These are phyloP conservation scores for Drosophila borborema DNA, from an alignment of 2,888 invertebrate genomes.

Conservation along the genomic window DNA sequence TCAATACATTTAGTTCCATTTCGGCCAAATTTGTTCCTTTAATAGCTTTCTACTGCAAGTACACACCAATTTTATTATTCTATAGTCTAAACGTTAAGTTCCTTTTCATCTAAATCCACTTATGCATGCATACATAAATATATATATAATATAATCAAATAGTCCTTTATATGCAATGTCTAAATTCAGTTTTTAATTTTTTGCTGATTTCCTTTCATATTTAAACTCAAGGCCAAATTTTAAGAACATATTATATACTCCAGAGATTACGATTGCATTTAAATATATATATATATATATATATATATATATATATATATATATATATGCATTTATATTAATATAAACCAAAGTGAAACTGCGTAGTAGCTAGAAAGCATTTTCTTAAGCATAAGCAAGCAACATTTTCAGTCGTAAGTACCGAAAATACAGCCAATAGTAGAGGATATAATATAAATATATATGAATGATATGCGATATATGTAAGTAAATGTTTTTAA, in stretches of 20 bases:
- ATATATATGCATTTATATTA: constrained; percentile 64
- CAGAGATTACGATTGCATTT: constrained; percentile 60
- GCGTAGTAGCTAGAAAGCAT: constrained; percentile 55
- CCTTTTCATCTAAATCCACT: constrained; percentile 34
- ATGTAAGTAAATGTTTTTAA: constrained; percentile 72
- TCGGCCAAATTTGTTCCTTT: constrained; percentile 75
- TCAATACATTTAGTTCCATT: constrained; percentile 73
- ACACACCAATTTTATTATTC: constrained; percentile 37
- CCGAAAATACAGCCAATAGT: constrained; percentile 29
- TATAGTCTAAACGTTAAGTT: constrained; percentile 50
- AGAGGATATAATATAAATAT: constrained; percentile 38
- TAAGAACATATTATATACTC: constrained; percentile 22
- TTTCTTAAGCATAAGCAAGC: constrained; percentile 58
- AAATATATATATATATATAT: constrained; percentile 51
- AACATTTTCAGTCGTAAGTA: constrained; percentile 47
- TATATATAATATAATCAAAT: constrained; percentile 5
- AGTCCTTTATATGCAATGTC: constrained; percentile 22
- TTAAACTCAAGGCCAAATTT: constrained; percentile 53
- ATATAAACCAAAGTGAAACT: constrained; percentile 33
- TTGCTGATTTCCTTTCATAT: constrained; percentile 20
- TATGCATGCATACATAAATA: neutral
- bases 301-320: constrained; percentile 47
- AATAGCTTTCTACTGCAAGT: constrained; percentile 58
- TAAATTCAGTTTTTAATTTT: constrained; percentile 5
- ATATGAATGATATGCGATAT: constrained; percentile 40